Percentiles rank a stretch among this genome's conserved stretches.
Conservation (phyloP, 1,140 invertebrate species). For the Drosophila simulans region DNA sequence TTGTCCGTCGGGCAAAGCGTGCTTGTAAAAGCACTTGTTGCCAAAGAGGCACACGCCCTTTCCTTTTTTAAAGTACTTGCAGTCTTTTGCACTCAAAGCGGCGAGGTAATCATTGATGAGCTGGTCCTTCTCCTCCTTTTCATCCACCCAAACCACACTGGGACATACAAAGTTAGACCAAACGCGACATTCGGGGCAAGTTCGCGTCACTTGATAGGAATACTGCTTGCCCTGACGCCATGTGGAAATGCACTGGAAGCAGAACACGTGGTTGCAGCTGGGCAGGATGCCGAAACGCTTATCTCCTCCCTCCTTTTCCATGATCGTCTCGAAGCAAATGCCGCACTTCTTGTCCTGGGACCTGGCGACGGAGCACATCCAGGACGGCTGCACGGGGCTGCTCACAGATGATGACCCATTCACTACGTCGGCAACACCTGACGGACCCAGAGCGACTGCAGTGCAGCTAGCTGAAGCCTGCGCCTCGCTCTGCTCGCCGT, state of each 20-base stretch:
- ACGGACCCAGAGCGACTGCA: not conserved
- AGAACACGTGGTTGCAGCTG: conserved; percentile 95
- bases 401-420: conserved; percentile 85
- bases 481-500: conserved; percentile 14
- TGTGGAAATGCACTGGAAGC: conserved; percentile 93
- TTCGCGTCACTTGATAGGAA: conserved; percentile 92
- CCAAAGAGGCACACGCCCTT: conserved; percentile 95
- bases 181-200: conserved; percentile 94
- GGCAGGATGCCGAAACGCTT: conserved; percentile 95
- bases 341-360: conserved; percentile 94
- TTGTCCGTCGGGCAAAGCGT: conserved; percentile 92
- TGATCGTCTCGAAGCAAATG: conserved; percentile 94
- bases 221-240: conserved; percentile 94
- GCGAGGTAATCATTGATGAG: conserved; percentile 92
- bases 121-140: conserved; percentile 93
- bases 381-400: conserved; percentile 90
- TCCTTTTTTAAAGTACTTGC: conserved; percentile 94
- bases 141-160: conserved; percentile 94
- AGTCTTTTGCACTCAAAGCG: conserved; percentile 92
- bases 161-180: conserved; percentile 95
- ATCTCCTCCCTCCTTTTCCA: conserved; percentile 90
- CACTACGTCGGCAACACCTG: conserved; percentile 85
- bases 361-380: conserved; percentile 89
- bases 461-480: conserved; percentile 15
- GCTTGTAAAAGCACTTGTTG: conserved; percentile 96